Base-by-base conservation (phyloP, 2,113 vertebrate species). In the Bufo gargarizans region DNA sequence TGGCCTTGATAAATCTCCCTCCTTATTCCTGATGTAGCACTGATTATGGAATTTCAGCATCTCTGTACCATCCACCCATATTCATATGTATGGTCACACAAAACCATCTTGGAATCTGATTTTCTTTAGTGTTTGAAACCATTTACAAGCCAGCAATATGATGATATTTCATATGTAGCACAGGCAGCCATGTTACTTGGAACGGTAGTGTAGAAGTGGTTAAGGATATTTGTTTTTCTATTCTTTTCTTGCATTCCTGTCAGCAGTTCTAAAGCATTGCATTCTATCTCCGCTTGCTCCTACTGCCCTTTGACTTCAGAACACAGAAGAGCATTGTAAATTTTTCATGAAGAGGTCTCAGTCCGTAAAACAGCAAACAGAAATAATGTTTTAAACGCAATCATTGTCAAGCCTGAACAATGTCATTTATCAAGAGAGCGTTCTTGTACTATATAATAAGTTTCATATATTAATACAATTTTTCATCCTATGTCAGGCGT, bases 401-500 rank as follows among this genome's bases (percentile, higher is more conserved):
- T 99, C 98, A 98, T 99, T 99, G 98, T 99, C 98, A 98, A 96
- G 96, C 96, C 96, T 95, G 97, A 98, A 99, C 97, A 98, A 98
- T 97, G 98, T 97, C 97, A 98, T 99, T 98, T 98, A 99, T 99
- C 98, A 99, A 97, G 96, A 97, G 97, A 98, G 96, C 97, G 95
- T 97, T 99, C 84, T 98, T 97, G 97, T 97, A 98, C 96, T 97
- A 97, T 98, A 98, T 98, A 99, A 99, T 99, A 99, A 97, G 97
- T 99, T 99, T 98, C 97, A 97, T 97, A 98, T 99, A 99, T 99
- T 99, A 99, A 99, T 99, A 99, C 97, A 97, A 99, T 99, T 99
- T 99, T 99, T 99, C 98, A 99, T 99, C 97, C 96, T 96, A 96
- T 99, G 98, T 99, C 98, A 98, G 94, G 94, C 94, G 94, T 95